phyloP scores from a whole-genome alignment of 2,888 invertebrate genomes.

The Drosophila maculinotata region DNA sequence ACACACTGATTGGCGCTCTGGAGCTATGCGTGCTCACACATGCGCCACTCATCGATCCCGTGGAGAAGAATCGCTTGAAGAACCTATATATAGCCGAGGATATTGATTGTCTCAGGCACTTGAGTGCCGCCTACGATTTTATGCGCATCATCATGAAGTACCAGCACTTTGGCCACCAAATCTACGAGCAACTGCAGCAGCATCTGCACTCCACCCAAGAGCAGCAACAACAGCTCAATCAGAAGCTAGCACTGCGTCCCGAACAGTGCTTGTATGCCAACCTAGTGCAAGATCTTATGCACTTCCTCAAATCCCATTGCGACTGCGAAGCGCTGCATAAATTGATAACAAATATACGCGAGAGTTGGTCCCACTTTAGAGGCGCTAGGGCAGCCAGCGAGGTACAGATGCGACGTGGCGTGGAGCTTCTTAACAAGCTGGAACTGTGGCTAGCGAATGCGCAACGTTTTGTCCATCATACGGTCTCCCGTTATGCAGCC shows the following conservation, averaged over 20 bases:
- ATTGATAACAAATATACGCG: constrained; percentile 64
- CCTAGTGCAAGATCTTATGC: constrained; percentile 82
- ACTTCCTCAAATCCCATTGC: constrained; percentile 83
- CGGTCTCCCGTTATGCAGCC: constrained; percentile 86
- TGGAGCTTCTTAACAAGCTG: constrained; percentile 77
- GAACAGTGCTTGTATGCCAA: constrained; percentile 78
- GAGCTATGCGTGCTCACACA: constrained; percentile 87
- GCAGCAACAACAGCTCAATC: constrained; percentile 74
- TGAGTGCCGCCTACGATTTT: constrained; percentile 87
- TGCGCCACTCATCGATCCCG: constrained; percentile 92
- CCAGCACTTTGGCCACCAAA: constrained; percentile 80
- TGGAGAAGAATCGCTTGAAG: constrained; percentile 91
- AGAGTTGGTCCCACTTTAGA: constrained; percentile 59
- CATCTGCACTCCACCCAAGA: constrained; percentile 55
- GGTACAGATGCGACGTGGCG: constrained; percentile 53
- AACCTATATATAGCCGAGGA: constrained; percentile 90
- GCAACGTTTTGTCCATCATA: constrained; percentile 82
- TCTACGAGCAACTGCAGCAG: constrained; percentile 65
- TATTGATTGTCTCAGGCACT: constrained; percentile 87
- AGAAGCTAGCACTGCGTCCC: constrained; percentile 83
- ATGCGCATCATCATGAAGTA: constrained; percentile 83
- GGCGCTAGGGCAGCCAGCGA: constrained; percentile 30
- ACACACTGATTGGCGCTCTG: constrained; percentile 85
- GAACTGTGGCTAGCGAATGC: constrained; percentile 84
- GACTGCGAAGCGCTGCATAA: constrained; percentile 71